Percentiles rank a stretch among this genome's conserved stretches.
phyloP scores from a whole-genome alignment of 2,113 vertebrate species.

The Onychorhynchus coronatus region DNA sequence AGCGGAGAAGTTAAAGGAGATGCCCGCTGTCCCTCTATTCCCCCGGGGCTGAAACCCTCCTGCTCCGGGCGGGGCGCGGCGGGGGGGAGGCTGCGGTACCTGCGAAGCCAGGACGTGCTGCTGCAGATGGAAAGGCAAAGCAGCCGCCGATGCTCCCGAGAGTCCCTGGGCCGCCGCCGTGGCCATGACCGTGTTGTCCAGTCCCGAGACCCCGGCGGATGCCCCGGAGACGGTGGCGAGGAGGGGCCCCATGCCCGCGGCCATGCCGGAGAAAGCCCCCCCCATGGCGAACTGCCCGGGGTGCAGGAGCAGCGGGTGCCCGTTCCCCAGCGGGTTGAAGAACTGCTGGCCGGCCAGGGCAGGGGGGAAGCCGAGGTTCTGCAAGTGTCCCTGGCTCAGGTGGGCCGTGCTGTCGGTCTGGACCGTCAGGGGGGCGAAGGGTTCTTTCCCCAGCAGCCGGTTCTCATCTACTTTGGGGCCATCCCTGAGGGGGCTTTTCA shows the following conservation, averaged over 20 bases:
- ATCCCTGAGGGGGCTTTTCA: conserved; percentile 83
- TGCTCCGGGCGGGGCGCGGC: neutral
- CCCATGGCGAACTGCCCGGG: conserved; percentile 96
- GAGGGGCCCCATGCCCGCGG: conserved; percentile 89
- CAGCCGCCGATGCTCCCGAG: conserved; percentile 76
- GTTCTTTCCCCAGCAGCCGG: conserved; percentile 83
- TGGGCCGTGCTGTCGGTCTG: conserved; percentile 88
- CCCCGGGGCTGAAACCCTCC: neutral
- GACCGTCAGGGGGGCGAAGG: conserved; percentile 85
- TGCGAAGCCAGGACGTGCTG: conserved; percentile 96
- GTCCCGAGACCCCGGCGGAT: conserved; percentile 81
- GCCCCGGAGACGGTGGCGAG: conserved; percentile 89
- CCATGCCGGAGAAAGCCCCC: conserved; percentile 92
- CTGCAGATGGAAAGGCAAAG: conserved; percentile 94
- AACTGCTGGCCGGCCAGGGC: conserved; percentile 91
- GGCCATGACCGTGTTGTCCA: conserved; percentile 85
- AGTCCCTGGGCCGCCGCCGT: conserved; percentile 87
- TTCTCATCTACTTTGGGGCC: conserved; percentile 83
- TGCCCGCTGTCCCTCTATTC: neutral
- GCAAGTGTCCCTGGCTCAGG: conserved; percentile 83
- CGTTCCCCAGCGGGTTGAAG: conserved; percentile 87
- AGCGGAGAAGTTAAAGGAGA: neutral
- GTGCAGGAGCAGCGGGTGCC: conserved; percentile 92
- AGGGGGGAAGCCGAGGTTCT: conserved; percentile 90
- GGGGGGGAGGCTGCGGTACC: conserved; percentile 69